Conservation (phyloP, 1,140 invertebrate species). For the Drosophila ohnishii region DNA sequence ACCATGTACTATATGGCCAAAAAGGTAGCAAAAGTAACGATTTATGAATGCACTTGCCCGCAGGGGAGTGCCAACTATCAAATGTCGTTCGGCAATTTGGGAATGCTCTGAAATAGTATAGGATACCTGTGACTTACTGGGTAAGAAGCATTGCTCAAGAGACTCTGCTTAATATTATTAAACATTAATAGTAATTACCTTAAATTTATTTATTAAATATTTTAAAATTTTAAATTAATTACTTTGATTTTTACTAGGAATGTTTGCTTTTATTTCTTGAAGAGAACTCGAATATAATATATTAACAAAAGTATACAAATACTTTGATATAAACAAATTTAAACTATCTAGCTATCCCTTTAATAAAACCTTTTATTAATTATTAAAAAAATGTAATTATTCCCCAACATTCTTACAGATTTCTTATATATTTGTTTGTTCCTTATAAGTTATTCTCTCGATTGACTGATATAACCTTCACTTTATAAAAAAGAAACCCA, state of each 20-base stretch:
- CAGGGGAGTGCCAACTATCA: slow-evolving; percentile 13
- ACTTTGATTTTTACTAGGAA: neutral
- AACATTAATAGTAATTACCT: neutral
- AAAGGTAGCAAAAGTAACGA: slow-evolving; percentile 69
- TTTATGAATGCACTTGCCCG: slow-evolving; percentile 56
- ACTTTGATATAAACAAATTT: too few relatives aligned
- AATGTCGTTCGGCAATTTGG: neutral
- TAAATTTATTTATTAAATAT: neutral
- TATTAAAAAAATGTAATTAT: too few relatives aligned
- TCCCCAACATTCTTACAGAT: neutral
- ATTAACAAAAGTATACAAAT: too few relatives aligned
- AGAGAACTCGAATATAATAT: too few relatives aligned
- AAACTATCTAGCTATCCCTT: too few relatives aligned
- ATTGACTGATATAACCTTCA: neutral
- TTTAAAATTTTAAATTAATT: neutral
- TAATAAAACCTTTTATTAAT: too few relatives aligned
- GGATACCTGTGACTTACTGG: neutral
- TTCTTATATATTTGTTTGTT: neutral
- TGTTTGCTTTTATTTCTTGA: too few relatives aligned
- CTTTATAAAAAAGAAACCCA: neutral
- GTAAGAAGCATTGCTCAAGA: neutral
- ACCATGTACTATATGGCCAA: slow-evolving; percentile 52
- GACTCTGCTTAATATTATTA: neutral
- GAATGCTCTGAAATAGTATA: neutral
- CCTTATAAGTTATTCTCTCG: too few relatives aligned